A percentile compares a stretch with the other conserved stretches of the same genome.
These are phyloP conservation scores for Brachynemurus nebulosus DNA, from an alignment of 2,888 invertebrate genomes.

Conservation along the genomic window DNA sequence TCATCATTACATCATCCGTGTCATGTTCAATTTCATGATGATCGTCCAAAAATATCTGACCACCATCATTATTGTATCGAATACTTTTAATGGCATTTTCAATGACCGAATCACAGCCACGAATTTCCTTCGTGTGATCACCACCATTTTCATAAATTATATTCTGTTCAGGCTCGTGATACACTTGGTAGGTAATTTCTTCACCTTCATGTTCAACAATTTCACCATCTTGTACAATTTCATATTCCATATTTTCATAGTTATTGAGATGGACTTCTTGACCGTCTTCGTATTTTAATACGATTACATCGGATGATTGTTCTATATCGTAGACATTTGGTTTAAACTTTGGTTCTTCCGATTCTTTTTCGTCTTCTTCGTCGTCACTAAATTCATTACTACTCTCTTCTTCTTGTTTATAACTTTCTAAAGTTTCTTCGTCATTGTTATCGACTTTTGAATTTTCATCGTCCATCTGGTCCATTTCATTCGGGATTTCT, in stretches of 20 bases:
- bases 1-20: slow-evolving; percentile 20
- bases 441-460: slow-evolving; percentile 1
- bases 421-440: neutral
- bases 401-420: neutral
- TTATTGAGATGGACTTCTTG: neutral
- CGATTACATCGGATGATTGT: neutral
- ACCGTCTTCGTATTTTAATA: neutral
- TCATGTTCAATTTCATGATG: slow-evolving; percentile 16
- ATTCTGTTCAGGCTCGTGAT: neutral
- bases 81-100: slow-evolving; percentile 9
- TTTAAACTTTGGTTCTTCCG: neutral
- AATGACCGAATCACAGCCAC: neutral
- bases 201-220: neutral
- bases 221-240: neutral
- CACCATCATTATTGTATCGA: slow-evolving; percentile 12
- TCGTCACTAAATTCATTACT: neutral
- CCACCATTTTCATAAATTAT: neutral
- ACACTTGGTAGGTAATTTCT: neutral
- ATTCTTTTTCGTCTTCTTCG: neutral
- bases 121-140: slow-evolving; percentile 7
- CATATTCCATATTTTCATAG: slow-evolving; percentile 1
- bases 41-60: slow-evolving; percentile 7
- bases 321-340: too few species aligned
- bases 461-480: neutral
- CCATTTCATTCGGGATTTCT: neutral